phyloP scores from a whole-genome alignment of 2,797 vertebrate genomes.

The Hyperoplus immaculatus region DNA sequence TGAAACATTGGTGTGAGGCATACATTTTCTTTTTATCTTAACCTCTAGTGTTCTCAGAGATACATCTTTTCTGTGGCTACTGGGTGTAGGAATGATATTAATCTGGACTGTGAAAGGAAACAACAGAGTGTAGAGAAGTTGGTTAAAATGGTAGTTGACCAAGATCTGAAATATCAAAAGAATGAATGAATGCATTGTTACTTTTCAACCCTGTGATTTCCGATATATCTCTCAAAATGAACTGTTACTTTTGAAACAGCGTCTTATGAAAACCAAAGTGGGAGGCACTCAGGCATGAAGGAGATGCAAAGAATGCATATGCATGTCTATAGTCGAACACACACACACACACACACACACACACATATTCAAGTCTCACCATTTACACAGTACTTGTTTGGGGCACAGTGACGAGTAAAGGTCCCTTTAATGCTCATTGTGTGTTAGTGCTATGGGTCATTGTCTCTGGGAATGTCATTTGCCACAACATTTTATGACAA shows the following conservation, averaged over 20 bases:
- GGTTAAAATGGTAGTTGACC: neutral
- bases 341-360: constrained; percentile 7
- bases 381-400: constrained; percentile 22
- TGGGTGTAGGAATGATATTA: constrained; percentile 14
- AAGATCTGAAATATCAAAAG: constrained; percentile 14
- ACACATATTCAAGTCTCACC: constrained; percentile 15
- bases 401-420: constrained; percentile 32
- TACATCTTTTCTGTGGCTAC: constrained; percentile 13
- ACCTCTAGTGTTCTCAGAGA: constrained; percentile 37
- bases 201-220: neutral
- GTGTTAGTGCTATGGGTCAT: constrained; percentile 64
- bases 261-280: constrained; percentile 39
- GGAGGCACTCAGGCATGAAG: constrained; percentile 43
- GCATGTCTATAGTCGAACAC: neutral
- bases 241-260: constrained; percentile 42
- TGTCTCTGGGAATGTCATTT: constrained; percentile 76
- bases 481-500: constrained; percentile 71
- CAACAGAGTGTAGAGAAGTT: neutral
- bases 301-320: constrained; percentile 38
- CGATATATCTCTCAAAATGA: constrained; percentile 32
- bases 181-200: neutral
- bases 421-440: constrained; percentile 50
- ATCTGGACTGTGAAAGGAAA: constrained; percentile 22
- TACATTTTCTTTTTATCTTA: constrained; percentile 57
- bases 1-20: neutral